Evolutionary conservation across 1,140 invertebrate species (phyloP), one percentile per base, ranked within the genome.

Genomic region (Zaprionus gabonicus): DNA sequence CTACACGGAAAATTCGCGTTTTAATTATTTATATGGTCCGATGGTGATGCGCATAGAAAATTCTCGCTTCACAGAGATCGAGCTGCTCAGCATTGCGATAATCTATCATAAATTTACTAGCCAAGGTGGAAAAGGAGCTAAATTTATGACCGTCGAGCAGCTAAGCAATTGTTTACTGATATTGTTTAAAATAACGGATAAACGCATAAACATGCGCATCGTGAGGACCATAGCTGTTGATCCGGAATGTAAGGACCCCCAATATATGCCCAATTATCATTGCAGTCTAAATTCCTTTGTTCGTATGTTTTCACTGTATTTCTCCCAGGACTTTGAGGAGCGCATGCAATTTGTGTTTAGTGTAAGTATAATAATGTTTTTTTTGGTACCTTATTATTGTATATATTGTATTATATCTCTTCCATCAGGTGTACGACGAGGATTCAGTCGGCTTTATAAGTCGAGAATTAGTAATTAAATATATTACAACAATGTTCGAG

Each of bases 1-100:
- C 34, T 79, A 56, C 6, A 62, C 76, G 36, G 82, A 85, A 73
- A 86, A 86, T 73, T 68, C 82, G 9, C 82, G 82, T 3, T 85
- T 85, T 3, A 79, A 81, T 49, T 85, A 78, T 25, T 1, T 85
- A 1, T 85, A 85, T 25, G 75, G 67, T 0, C 27, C 51, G 1
- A 1, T n/a, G 1, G 41, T 85, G 2, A 1, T 20, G 0, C 53
- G n/a, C 3, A 25, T 76, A 58, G 71, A 82, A 13, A 28, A 49
- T 0, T 7, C 46, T 5, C n/a, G 27, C 0, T 86, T 85, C 17
- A n/a, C 68, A 0, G 0, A 57, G 0, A 59, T 36, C 9, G 71
- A 85, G 49, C 7, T 81, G 13, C 55, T 76, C 4, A 65, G 71
- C 44, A 58, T 85, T 3, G 51, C 74, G 0, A 78, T 81, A 75